Percentiles rank a stretch among this genome's conserved stretches.
phyloP scores from a whole-genome alignment of 2,888 invertebrate species.

The Ceramica pisi region DNA sequence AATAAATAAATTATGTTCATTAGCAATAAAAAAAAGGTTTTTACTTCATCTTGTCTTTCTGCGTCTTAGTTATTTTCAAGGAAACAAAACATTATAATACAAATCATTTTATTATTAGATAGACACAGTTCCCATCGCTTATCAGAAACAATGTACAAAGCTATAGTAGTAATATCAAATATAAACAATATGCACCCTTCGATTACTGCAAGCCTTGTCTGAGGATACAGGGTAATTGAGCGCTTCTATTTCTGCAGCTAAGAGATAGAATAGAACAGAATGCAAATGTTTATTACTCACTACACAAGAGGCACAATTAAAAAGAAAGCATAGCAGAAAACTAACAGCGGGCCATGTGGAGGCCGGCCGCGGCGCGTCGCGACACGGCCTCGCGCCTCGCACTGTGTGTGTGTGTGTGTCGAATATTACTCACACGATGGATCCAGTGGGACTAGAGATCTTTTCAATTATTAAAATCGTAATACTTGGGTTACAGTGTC shows the following conservation, averaged over 20 bases:
- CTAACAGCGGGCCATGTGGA: conserved; percentile 69
- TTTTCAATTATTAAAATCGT: conserved; percentile 91
- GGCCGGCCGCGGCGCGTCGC: conserved; percentile 67
- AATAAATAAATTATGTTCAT: conserved; percentile 89
- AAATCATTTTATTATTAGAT: conserved; percentile 93
- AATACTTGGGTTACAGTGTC: conserved; percentile 92
- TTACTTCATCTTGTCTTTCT: conserved; percentile 51
- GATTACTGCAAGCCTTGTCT: conserved; percentile 90
- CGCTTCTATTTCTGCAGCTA: conserved; percentile 90
- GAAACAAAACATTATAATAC: conserved; percentile 90
- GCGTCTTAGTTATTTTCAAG: conserved; percentile 51
- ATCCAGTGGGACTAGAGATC: conserved; percentile 93
- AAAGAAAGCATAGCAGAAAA: conserved; percentile 88
- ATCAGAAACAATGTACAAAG: conserved; percentile 94
- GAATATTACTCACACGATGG: conserved; percentile 88
- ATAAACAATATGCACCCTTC: conserved; percentile 91
- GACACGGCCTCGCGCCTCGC: conserved; percentile 69
- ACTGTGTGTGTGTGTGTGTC: conserved; percentile 75
- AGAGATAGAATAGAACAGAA: conserved; percentile 87
- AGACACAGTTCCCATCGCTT: conserved; percentile 94
- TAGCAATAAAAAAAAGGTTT: conserved; percentile 79
- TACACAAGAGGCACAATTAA: conserved; percentile 88
- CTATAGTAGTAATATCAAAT: conserved; percentile 92
- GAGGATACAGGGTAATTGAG: conserved; percentile 90
- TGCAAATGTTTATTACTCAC: conserved; percentile 89